Conservation (phyloP, 1,140 invertebrate genomes). For the Neodiprion pinetum region DNA sequence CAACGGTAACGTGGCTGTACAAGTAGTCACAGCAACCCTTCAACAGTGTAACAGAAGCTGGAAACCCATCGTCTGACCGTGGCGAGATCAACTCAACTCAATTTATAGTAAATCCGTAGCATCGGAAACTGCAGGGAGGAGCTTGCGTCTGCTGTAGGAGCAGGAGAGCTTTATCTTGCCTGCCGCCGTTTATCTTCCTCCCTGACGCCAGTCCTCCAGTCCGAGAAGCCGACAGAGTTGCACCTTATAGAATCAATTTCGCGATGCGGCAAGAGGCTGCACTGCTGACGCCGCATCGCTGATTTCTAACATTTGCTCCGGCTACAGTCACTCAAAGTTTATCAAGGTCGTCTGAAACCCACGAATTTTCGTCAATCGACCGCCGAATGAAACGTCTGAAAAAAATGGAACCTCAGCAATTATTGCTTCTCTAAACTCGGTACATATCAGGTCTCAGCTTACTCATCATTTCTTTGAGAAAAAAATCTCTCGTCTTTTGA, state of each 20-base stretch:
- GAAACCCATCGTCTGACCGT: not conserved
- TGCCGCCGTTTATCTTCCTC: not conserved
- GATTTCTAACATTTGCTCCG: no score
- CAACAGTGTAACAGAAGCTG: not conserved
- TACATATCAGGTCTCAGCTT: no score
- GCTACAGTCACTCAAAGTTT: no score
- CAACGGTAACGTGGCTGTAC: not conserved
- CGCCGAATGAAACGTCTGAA: no score
- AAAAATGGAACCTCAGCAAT: no score
- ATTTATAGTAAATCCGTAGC: not conserved
- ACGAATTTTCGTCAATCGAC: no score
- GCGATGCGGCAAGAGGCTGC: not conserved
- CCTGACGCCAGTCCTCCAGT: not conserved
- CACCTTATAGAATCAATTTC: not conserved
- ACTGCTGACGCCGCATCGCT: no score
- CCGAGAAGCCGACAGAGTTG: not conserved
- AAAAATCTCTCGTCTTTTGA: no score
- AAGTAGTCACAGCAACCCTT: not conserved
- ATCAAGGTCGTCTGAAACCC: no score
- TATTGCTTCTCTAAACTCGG: no score
- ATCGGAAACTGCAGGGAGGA: not conserved
- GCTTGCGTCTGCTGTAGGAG: not conserved
- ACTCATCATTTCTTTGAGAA: no score
- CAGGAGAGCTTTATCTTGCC: not conserved
- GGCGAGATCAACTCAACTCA: not conserved